A percentile compares a stretch with the other conserved stretches of the same genome.
These are phyloP conservation scores for Rhyacichthys aspro DNA, from an alignment of 2,797 vertebrate genomes.

Conservation along the genomic window DNA sequence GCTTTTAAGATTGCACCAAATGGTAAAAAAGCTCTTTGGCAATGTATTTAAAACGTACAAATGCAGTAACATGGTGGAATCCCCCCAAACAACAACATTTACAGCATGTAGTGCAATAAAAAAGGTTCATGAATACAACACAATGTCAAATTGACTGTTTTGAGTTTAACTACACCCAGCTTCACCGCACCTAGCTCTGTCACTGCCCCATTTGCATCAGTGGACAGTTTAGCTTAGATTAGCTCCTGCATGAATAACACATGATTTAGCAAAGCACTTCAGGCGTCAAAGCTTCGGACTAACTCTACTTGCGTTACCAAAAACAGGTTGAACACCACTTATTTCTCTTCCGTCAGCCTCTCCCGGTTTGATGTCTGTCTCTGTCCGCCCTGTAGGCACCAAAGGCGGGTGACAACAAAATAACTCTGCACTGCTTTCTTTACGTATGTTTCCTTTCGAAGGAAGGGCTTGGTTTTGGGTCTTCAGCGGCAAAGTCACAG, in stretches of 20 bases:
- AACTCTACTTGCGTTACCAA: slow-evolving; percentile 39
- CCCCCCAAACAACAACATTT: too few species aligned
- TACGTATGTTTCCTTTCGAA: slow-evolving; percentile 41
- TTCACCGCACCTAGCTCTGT: neutral
- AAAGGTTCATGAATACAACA: too few species aligned
- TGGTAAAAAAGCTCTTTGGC: too few species aligned
- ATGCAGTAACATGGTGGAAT: too few species aligned
- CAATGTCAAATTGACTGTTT: neutral
- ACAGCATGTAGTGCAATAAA: slow-evolving; percentile 3
- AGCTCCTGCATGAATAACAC: neutral
- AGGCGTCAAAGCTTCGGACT: neutral
- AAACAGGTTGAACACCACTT: slow-evolving; percentile 9
- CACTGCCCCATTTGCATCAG: too few species aligned
- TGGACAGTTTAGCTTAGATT: neutral
- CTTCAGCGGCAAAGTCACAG: slow-evolving; percentile 10
- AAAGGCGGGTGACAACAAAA: slow-evolving; percentile 8
- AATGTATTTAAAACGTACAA: too few species aligned
- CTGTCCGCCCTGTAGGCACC: neutral
- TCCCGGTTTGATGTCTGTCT: slow-evolving; percentile 10
- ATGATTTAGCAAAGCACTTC: neutral
- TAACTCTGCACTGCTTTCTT: slow-evolving; percentile 12
- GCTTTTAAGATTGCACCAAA: too few species aligned
- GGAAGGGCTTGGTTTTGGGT: slow-evolving; percentile 35
- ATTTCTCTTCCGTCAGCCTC: slow-evolving; percentile 1
- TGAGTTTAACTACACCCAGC: neutral